Base-by-base conservation (phyloP, 2,797 vertebrate species). In the Eulemur rubriventer region DNA sequence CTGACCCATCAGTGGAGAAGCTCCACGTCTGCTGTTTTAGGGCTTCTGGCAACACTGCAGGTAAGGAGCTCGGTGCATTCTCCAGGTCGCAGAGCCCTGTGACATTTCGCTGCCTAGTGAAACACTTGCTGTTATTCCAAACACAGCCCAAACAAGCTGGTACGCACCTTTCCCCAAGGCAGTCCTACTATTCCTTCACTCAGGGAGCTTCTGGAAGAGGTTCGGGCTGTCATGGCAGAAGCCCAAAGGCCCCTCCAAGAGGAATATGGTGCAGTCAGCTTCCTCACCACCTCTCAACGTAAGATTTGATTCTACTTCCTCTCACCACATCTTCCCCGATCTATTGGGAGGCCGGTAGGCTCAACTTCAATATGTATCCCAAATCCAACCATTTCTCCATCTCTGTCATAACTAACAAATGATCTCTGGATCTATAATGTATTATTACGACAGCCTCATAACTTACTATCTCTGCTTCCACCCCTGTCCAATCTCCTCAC, bases 201-300 rank as follows among this genome's bases (percentile, higher is more conserved):
- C 18, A 6, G 1, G 22, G 65, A 11, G 22, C 70, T 69, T 69
- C 33, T 59, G 10, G 41, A 57, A n/a, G 76, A 69, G 59, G 59
- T 3, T 20, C 0, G 1, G 72, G 69, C 28, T n/a, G 24, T 1
- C 0, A 1, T 4, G 38, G 73, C 9, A 30, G n/a, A 65, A 83
- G 35, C 38, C 43, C 81, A 43, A 22, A 55, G 89, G 26, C 26
- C 26, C 38, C 18, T 9, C 38, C 12, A 10, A 67, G 52, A 91
- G 38, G 18, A n/a, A 30, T 7, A 14, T 4, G 59, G 63, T 0
- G 2, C 50, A 13, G 50, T 10, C 41, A 11, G 12, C 78, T 52
- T 50, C 63, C 84, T 46, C 20, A 17, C 11, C 2, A 0, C 13
- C n/a, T 72, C 69, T 67, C 33, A 28, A 3, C 5, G 0, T 8